A percentile compares a stretch with the other conserved stretches of the same genome.
phyloP scores from a whole-genome alignment of 2,888 invertebrate species.

The Noctua janthe region DNA sequence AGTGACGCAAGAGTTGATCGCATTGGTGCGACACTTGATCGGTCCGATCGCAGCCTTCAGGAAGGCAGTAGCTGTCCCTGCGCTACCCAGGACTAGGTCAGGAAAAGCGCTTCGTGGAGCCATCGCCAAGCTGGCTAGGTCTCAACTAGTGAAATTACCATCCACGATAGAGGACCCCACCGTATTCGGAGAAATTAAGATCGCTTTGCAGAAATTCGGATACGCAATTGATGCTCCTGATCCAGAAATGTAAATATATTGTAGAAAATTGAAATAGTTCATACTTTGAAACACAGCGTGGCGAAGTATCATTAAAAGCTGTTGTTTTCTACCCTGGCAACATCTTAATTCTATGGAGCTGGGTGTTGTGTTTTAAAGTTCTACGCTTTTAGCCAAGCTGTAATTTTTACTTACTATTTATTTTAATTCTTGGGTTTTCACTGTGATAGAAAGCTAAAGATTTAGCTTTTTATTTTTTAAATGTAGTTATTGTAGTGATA shows the following conservation, averaged over 20 bases:
- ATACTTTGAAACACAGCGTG: constrained; percentile 3
- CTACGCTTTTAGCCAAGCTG: background rate
- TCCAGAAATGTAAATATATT: constrained; percentile 84
- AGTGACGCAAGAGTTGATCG: constrained; percentile 85
- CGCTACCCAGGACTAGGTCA: constrained; percentile 96
- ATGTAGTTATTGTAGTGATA: constrained; percentile 8
- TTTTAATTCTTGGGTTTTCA: constrained; percentile 21
- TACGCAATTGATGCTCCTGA: constrained; percentile 94
- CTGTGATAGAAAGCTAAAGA: constrained; percentile 59
- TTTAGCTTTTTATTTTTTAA: constrained; percentile 40
- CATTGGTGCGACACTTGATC: constrained; percentile 89
- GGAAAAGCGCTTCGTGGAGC: constrained; percentile 93
- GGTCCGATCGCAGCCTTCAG: constrained; percentile 98
- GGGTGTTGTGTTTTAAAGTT: background rate
- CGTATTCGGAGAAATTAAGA: constrained; percentile 95
- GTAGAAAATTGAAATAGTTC: constrained; percentile 17
- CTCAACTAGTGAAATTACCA: constrained; percentile 94
- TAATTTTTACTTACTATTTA: constrained; percentile 29
- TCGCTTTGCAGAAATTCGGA: constrained; percentile 93
- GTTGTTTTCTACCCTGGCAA: constrained; percentile 4
- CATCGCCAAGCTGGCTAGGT: constrained; percentile 95
- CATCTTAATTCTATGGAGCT: background rate
- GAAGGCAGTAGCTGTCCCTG: constrained; percentile 94
- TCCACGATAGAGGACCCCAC: constrained; percentile 96
- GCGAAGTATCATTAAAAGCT: background rate